Evolutionary conservation across 2,113 vertebrate species (phyloP), one percentile per base, ranked within the genome.

Genomic region (Phoenicopterus ruber): DNA sequence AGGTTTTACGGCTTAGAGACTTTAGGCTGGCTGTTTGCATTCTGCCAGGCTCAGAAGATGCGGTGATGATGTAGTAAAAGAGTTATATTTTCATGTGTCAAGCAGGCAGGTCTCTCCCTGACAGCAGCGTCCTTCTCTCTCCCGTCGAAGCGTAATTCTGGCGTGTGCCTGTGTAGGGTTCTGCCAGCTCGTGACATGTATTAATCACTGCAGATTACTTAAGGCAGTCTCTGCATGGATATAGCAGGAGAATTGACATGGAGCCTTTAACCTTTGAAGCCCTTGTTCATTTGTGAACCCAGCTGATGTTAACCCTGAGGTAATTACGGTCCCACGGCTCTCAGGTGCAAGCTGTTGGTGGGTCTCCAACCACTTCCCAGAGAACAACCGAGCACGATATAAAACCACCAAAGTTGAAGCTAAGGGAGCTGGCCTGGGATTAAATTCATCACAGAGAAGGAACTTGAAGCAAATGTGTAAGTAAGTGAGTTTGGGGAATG

Each of bases 141-240:
- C 14, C 58, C 13, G 26, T 10, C 2, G 11, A 46, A 40, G 38
- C 44, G 3, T n/a, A 38, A 3, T 26, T 21, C 59, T 63, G 63
- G n/a, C 1, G 0, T 2, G 10, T 32, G 25, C 62, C 54, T 21
- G 13, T 21, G 13, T 7, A 4, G 22, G 36, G 42, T 61, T 40
- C 42, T 77, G 63, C 21, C 55, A 94, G 76, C 77, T 78, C 6
- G 0, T 66, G 54, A 17, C 65, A 34, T 1, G 0, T 20, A 52
- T 29, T 32, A 28, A 24, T 71, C 63, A 19, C 42, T 54, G 42
- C 11, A 34, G 50, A 17, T 54, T 29, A 6, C 49, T 32, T 0
- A 25, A 49, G 84, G 47, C 63, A 66, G 4, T 14, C 7, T 42
- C n/a, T 5, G 7, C 0, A 3, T 7, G 38, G 69, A 4, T 59